Conservation (phyloP, 2,888 invertebrate species). For the Pachydiplax longipennis region DNA sequence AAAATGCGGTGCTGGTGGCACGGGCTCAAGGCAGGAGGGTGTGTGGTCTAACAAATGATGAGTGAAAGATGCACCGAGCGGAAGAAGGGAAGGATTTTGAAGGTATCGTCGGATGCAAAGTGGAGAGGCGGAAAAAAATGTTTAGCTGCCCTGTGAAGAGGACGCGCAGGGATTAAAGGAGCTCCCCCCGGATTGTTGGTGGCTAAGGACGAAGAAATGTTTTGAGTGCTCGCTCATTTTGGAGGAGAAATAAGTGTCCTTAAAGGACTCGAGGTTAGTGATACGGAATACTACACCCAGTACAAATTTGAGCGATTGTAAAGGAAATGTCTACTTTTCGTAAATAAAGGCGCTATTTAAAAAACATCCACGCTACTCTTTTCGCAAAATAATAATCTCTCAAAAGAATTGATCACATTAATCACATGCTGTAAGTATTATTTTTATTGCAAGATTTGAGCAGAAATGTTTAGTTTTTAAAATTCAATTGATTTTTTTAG, state of each 20-base stretch:
- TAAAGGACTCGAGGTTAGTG: not conserved
- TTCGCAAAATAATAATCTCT: too few species aligned
- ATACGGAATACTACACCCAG: too few species aligned
- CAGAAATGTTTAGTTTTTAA: too few species aligned
- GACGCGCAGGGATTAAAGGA: not conserved
- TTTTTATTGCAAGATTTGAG: too few species aligned
- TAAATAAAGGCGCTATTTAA: too few species aligned
- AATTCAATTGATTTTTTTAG: too few species aligned
- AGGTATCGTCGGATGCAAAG: not conserved
- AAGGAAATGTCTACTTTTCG: too few species aligned
- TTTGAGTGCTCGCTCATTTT: not conserved
- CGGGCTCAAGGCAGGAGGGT: slow-evolving; percentile 3
- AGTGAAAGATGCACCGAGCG: not conserved
- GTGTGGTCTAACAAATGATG: slow-evolving; percentile 42
- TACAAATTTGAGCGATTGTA: too few species aligned
- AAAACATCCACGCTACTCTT: too few species aligned
- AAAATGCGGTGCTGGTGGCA: not conserved
- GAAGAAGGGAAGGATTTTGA: not conserved
- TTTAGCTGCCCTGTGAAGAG: not conserved
- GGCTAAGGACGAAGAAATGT: not conserved
- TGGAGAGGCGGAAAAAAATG: not conserved
- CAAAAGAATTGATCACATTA: too few species aligned
- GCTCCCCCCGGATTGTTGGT: too few species aligned
- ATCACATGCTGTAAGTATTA: too few species aligned
- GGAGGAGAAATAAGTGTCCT: not conserved